A percentile compares a stretch with the other conserved stretches of the same genome.
These are phyloP conservation scores for Thaumatotibia leucotreta DNA, from an alignment of 1,140 invertebrate genomes.

Conservation along the genomic window DNA sequence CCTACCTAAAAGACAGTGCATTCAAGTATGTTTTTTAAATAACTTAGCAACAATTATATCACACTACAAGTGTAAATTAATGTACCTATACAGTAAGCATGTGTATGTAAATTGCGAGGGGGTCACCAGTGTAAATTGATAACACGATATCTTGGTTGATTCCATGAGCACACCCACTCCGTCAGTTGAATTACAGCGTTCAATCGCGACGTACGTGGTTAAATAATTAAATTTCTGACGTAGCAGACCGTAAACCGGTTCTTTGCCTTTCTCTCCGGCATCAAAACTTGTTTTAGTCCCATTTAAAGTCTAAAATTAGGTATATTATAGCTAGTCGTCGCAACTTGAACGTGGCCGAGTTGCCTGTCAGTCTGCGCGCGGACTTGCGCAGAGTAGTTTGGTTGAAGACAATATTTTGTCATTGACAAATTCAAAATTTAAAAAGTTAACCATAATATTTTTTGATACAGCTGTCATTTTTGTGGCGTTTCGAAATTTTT, in stretches of 20 bases:
- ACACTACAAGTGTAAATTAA: not conserved
- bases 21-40: too few relatives aligned
- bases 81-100: not conserved
- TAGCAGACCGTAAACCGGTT: slow-evolving; percentile 23
- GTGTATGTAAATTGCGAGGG: not conserved
- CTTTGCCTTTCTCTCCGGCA: slow-evolving; percentile 23
- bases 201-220: not conserved
- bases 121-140: slow-evolving; percentile 13
- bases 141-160: not conserved
- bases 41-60: not conserved
- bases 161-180: not conserved
- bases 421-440: not conserved
- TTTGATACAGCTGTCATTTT: not conserved
- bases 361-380: slow-evolving; percentile 10
- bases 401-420: not conserved
- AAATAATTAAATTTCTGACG: not conserved
- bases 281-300: slow-evolving; percentile 21
- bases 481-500: slow-evolving; percentile 18
- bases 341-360: slow-evolving; percentile 13
- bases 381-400: not conserved
- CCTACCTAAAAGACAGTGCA: too few relatives aligned
- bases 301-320: slow-evolving; percentile 22
- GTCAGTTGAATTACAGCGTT: not conserved
- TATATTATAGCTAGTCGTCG: too few relatives aligned
- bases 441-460: not conserved